Evolutionary conservation across 2,797 vertebrate genomes (phyloP), one percentile per base, ranked within the genome.

Genomic region (Pteropus rufus): DNA sequence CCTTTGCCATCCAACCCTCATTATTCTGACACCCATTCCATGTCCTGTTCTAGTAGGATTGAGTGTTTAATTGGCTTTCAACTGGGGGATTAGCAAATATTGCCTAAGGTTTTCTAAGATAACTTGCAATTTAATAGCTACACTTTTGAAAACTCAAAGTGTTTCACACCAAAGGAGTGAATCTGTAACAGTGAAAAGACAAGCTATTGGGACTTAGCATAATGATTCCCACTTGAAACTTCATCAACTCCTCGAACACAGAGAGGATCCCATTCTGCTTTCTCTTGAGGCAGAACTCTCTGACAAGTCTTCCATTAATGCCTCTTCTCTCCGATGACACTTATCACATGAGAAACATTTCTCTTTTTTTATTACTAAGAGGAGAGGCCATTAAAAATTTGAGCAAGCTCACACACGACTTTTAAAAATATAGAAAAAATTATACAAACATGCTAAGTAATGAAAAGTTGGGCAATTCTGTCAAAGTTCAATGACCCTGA

Each of bases 401-500:
- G 23, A 88, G 23, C 9, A 65, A 73, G 34, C 36, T 81, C 31
- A 64, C 4, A 75, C 1, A 31, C 23, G 76, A 69, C 23, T 82
- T 92, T n/a, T 7, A 54, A 86, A 93, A 94, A 46, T 70, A 49
- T 1, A 26, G 72, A 64, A 85, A 85, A 79, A 81, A 80, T 72
- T 84, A 64, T 18, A 26, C 36, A 95, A 89, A 16, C 9, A 58
- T 31, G 2, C 14, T 79, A 75, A 92, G 14, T 67, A 89, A 83
- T 80, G 64, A 95, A 96, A 93, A 86, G 18, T 73, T 81, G 19
- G 12, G 6, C 8, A 92, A 75, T 19, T 87, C 86, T 93, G 49
- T 77, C 24, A 29, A 91, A 84, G 23, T 46, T 62, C 91, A 54
- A 44, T 69, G 9, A 41, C 29, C 72, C 73, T 92, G 44, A 79